Conservation (phyloP, 2,113 vertebrate species). For the Hyperopisus bebe region DNA sequence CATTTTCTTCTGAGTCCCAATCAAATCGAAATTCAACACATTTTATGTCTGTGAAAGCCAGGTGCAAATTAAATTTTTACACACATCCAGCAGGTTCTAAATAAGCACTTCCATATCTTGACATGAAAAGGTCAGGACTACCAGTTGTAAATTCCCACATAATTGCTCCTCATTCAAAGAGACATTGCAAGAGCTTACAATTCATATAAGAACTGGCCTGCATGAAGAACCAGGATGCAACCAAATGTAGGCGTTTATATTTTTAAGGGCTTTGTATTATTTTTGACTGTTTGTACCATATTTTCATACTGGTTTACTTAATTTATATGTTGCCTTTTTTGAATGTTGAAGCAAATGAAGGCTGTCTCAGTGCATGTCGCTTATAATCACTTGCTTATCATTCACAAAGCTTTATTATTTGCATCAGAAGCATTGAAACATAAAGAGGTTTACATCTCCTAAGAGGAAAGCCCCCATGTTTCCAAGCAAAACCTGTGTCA, state of each 20-base stretch:
- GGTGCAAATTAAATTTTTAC: background rate
- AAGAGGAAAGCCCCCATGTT: background rate
- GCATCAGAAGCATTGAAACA: background rate
- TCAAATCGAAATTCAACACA: constrained; percentile 3
- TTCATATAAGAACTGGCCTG: background rate
- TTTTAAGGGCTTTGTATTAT: background rate
- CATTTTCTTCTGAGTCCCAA: background rate
- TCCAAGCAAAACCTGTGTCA: background rate
- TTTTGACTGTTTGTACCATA: background rate
- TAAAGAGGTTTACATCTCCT: background rate
- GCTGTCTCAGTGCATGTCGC: background rate
- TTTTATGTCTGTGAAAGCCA: background rate
- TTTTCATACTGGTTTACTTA: background rate
- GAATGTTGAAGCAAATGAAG: background rate
- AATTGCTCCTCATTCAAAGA: background rate
- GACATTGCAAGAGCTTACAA: background rate
- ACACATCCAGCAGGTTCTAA: background rate
- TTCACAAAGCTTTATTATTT: background rate
- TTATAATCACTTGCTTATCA: background rate
- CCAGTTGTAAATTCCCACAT: background rate
- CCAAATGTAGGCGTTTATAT: background rate
- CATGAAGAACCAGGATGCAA: background rate
- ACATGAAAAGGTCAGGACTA: background rate
- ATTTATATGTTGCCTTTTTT: background rate
- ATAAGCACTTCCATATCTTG: background rate